A percentile compares a stretch with the other conserved stretches of the same genome.
These are phyloP conservation scores for Limenitis arthemis DNA, from an alignment of 2,888 invertebrate genomes.

Conservation along the genomic window DNA sequence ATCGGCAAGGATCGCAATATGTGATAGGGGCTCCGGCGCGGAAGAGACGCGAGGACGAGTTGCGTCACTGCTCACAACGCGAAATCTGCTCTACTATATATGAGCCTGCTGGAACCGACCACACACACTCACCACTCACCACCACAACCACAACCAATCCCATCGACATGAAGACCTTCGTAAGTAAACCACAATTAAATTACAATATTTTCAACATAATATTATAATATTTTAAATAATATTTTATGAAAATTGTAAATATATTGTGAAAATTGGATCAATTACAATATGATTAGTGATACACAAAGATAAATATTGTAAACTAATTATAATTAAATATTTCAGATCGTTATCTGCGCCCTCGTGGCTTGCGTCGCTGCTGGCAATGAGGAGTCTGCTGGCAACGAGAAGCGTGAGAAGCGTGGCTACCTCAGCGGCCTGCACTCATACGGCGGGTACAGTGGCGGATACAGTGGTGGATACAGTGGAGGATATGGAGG, in stretches of 20 bases:
- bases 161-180: slow-evolving; percentile 28
- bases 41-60: slow-evolving; percentile 18
- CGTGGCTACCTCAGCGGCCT: slow-evolving; percentile 21
- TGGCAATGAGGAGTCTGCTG: slow-evolving; percentile 17
- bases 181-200: slow-evolving; percentile 20
- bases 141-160: background rate
- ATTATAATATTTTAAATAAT: background rate
- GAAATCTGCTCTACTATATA: slow-evolving; percentile 8
- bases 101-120: slow-evolving; percentile 12
- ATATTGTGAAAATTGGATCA: too few species aligned
- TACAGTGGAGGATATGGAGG: slow-evolving; percentile 2
- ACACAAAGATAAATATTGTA: too few species aligned
- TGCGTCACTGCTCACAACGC: slow-evolving; percentile 20
- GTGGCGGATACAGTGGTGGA: slow-evolving; percentile 11
- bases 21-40: background rate
- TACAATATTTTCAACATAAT: background rate
- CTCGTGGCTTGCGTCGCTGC: slow-evolving; percentile 18
- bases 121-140: background rate
- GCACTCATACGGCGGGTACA: slow-evolving; percentile 12
- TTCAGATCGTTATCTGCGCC: slow-evolving; percentile 19
- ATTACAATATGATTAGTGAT: too few species aligned
- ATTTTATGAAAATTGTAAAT: too few species aligned
- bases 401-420: slow-evolving; percentile 20
- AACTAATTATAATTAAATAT: too few species aligned
- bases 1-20: slow-evolving; percentile 1